phyloP scores from a whole-genome alignment of 1,140 invertebrate species.

The Amyelois transitella region DNA sequence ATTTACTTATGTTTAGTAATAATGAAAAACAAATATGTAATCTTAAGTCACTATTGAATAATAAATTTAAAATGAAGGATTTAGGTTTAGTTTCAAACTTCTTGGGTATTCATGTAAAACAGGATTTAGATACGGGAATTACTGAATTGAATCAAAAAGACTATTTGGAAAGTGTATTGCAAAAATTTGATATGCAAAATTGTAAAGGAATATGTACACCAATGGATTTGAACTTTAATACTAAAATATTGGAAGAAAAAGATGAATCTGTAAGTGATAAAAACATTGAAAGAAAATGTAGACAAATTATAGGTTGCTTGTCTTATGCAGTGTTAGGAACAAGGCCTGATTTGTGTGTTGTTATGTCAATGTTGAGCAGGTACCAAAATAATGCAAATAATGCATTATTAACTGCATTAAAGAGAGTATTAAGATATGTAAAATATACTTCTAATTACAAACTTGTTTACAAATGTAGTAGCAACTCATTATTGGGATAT shows the following conservation, averaged over 20 bases:
- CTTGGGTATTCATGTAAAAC: slow-evolving; percentile 36
- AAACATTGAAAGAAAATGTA: slow-evolving; percentile 22
- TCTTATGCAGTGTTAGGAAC: slow-evolving; percentile 27
- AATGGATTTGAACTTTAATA: slow-evolving; percentile 31
- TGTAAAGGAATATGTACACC: slow-evolving; percentile 33
- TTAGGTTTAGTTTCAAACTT: slow-evolving; percentile 26
- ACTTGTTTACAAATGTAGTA: too few relatives aligned
- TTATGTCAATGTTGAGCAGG: slow-evolving; percentile 22
- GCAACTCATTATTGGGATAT: slow-evolving; percentile 26
- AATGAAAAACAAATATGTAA: too few relatives aligned
- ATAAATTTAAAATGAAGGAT: too few relatives aligned
- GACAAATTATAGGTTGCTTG: slow-evolving; percentile 26
- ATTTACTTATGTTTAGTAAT: slow-evolving; percentile 30
- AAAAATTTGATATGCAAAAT: slow-evolving; percentile 35
- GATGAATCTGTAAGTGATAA: slow-evolving; percentile 16
- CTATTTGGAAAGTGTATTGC: slow-evolving; percentile 43
- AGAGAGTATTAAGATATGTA: slow-evolving; percentile 26
- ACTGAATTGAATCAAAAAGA: slow-evolving; percentile 27
- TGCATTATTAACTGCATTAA: slow-evolving; percentile 19
- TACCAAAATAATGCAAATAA: slow-evolving; percentile 24
- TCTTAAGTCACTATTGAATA: slow-evolving; percentile 17
- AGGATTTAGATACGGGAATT: slow-evolving; percentile 18
- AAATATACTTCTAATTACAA: slow-evolving; percentile 23
- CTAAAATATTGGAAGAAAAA: slow-evolving; percentile 10
- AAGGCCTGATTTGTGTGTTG: slow-evolving; percentile 24